A percentile compares a stretch with the other conserved stretches of the same genome.
These are phyloP conservation scores for Malacoraja senta DNA, from an alignment of 2,797 vertebrate species.

Conservation along the genomic window DNA sequence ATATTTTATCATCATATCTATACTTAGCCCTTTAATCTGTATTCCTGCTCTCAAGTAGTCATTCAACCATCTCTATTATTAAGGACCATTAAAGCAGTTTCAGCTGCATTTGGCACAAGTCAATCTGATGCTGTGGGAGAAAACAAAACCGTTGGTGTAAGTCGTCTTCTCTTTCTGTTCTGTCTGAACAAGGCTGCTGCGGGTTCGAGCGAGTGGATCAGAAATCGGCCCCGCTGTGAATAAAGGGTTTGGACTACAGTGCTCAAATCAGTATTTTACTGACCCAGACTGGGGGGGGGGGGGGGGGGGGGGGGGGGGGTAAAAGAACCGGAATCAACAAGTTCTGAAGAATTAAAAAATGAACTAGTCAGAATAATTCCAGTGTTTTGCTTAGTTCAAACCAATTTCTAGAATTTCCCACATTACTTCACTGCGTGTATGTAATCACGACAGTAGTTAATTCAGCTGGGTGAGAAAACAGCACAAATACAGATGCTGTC, in stretches of 20 bases:
- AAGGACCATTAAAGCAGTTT: neutral
- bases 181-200: too few relatives aligned
- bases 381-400: neutral
- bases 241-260: too few relatives aligned
- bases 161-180: too few relatives aligned
- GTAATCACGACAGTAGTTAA: neutral
- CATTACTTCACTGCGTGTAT: neutral
- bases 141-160: neutral
- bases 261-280: too few relatives aligned
- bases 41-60: neutral
- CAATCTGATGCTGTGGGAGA: neutral
- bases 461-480: neutral
- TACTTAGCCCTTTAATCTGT: neutral
- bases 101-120: neutral
- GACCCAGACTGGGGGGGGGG: too few relatives aligned
- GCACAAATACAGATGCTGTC: neutral
- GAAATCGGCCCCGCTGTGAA: too few relatives aligned
- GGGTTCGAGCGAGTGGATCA: too few relatives aligned
- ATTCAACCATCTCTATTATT: neutral
- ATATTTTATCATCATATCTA: constrained; percentile 3
- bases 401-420: neutral
- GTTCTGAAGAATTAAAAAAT: neutral
- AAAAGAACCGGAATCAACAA: neutral
- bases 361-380: neutral
- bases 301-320: too few relatives aligned